phyloP scores from a whole-genome alignment of 2,888 invertebrate species.

The Steromphala cineraria region DNA sequence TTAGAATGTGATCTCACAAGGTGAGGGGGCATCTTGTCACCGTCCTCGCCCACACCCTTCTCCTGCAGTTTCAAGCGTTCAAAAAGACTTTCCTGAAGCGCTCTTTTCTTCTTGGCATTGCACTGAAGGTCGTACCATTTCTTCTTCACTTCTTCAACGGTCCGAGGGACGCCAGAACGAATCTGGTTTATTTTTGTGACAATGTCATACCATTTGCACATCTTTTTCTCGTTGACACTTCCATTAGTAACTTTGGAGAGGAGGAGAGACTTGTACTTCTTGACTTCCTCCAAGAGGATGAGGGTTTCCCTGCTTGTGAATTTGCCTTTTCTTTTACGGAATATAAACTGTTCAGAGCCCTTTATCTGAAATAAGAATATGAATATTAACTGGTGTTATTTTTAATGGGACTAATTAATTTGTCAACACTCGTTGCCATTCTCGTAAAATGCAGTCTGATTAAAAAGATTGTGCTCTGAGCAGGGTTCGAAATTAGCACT shows the following conservation, averaged over 20 bases:
- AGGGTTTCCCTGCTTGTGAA: background rate
- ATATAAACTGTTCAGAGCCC: background rate
- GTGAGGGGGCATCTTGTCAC: background rate
- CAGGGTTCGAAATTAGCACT: too few relatives aligned
- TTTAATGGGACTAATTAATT: too few relatives aligned
- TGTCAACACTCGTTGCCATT: too few relatives aligned
- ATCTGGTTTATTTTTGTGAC: background rate
- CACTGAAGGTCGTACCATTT: slow-evolving; percentile 18
- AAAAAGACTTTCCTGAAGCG: background rate
- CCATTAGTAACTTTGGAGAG: background rate
- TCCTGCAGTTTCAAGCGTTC: background rate
- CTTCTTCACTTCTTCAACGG: background rate
- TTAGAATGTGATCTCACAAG: background rate
- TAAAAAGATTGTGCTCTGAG: too few relatives aligned
- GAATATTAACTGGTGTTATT: too few relatives aligned
- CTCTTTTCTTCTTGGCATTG: background rate
- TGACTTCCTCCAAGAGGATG: background rate
- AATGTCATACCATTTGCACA: background rate
- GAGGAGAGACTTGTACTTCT: background rate
- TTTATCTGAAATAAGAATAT: background rate
- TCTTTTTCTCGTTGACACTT: background rate
- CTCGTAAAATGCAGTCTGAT: too few relatives aligned
- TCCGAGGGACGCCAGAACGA: background rate
- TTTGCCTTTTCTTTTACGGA: slow-evolving; percentile 3
- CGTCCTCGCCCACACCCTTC: background rate